phyloP scores from a whole-genome alignment of 1,140 invertebrate genomes.

The Augochlora pura region DNA sequence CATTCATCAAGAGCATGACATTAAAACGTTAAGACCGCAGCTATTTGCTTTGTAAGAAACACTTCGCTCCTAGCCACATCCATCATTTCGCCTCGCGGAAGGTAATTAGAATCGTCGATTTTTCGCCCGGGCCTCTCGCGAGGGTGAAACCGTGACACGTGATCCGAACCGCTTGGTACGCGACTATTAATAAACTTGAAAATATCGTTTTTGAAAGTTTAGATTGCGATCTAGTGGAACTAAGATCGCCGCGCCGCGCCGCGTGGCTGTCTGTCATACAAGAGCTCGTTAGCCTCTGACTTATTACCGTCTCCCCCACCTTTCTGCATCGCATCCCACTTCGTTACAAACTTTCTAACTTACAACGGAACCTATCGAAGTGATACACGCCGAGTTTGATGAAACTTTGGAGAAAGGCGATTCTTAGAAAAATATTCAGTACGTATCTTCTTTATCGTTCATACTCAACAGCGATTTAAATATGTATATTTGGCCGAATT shows the following conservation, averaged over 20 bases:
- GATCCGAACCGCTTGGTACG: slow-evolving; percentile 11
- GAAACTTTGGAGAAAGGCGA: no score
- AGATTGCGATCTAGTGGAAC: slow-evolving; percentile 61
- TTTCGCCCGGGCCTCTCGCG: not conserved
- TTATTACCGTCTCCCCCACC: not conserved
- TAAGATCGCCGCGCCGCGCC: slow-evolving; percentile 57
- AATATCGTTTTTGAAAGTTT: slow-evolving; percentile 53
- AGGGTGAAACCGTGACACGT: slow-evolving; percentile 10
- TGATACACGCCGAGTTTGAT: no score
- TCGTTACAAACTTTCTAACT: slow-evolving; percentile 56
- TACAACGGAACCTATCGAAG: no score
- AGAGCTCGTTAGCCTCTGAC: slow-evolving; percentile 22
- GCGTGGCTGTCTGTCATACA: slow-evolving; percentile 60
- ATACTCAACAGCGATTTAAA: no score
- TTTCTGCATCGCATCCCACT: slow-evolving; percentile 31
- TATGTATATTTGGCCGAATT: no score
- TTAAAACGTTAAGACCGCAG: slow-evolving; percentile 5
- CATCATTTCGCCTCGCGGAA: not conserved
- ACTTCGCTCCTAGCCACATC: not conserved
- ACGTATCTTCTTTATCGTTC: no score
- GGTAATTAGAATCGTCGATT: slow-evolving; percentile 26
- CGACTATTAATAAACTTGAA: slow-evolving; percentile 27
- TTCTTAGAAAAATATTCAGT: no score
- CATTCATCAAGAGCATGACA: slow-evolving; percentile 4
- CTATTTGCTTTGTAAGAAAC: not conserved